phyloP scores from a whole-genome alignment of 2,113 vertebrate species.

The Solenodon paradoxus region DNA sequence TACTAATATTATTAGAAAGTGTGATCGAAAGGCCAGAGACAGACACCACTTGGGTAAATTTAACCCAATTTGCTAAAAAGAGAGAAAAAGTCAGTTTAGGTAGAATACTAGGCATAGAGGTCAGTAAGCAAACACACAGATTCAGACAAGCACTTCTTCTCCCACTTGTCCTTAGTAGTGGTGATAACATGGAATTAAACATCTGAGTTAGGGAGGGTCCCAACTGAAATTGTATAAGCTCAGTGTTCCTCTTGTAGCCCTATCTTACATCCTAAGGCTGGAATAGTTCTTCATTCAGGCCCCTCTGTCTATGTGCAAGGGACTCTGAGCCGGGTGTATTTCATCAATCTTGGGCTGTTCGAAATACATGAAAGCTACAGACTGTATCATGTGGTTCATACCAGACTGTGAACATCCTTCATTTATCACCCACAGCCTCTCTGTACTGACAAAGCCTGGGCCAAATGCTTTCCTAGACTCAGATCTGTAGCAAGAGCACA shows the following conservation, averaged over 20 bases:
- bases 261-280: background rate
- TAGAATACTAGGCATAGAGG: no score
- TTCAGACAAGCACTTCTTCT: background rate
- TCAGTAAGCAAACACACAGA: background rate
- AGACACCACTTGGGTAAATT: background rate
- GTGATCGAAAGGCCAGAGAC: background rate
- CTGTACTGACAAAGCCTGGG: background rate
- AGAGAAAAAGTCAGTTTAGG: background rate
- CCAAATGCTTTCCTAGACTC: background rate
- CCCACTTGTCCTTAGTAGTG: rapidly evolving
- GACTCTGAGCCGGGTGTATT: rapidly evolving
- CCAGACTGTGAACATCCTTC: no score
- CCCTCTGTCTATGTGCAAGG: background rate
- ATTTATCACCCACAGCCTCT: background rate
- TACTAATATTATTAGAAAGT: background rate
- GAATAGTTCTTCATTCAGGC: background rate
- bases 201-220: background rate
- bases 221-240: background rate
- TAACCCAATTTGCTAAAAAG: background rate
- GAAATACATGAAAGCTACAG: background rate
- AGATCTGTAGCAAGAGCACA: background rate
- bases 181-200: background rate
- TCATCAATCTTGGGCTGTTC: background rate
- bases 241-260: background rate
- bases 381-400: rapidly evolving